Base-by-base conservation (phyloP, 2,797 vertebrate species). In the Micrastur ruficollis region DNA sequence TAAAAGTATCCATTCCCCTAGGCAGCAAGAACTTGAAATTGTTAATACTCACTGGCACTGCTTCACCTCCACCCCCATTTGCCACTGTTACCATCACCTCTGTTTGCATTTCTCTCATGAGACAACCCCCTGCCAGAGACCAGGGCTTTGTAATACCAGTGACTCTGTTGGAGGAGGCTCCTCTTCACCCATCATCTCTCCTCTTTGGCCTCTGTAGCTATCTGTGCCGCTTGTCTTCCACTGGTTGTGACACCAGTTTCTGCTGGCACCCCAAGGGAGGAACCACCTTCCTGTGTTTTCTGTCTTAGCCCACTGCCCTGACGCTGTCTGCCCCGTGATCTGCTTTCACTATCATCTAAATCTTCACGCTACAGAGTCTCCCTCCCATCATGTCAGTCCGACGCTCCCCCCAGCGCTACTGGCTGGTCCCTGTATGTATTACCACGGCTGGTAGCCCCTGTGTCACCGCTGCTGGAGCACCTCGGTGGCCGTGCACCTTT, bases 361-460 rank as follows among this genome's bases (percentile, higher is more conserved):
- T 9, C 58, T 20, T n/a, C 7, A 1, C 29, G 49, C 79, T 26
- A 1, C 26, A 10, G 61, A 3, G 32, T 68, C 17, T 26, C 40
- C 14, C 20, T 16, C 46, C 23, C 3, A 3, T 15, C 21, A 1
- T 3, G 12, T n/a, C 59, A 26, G 12, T 11, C 71, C 32, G 63
- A 23, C 3, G 0, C 55, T 9, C 21, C 16, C 34, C 29, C 8
- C 47, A 3, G 38, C 7, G 5, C 8, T 22, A 2, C 38, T 23
- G 46, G 59, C n/a, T 9, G 29, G 25, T 4, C 4, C 55, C 22
- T 8, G 23, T 14, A 3, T 4, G 17, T 46, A 11, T 20, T 16
- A 5, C 2, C 25, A 1, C 2, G n/a, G 13, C 26, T 3, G 36
- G 14, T 27, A 9, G 15, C 63, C 26, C 71, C 10, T 0, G 14